Percentiles rank a stretch among this genome's conserved stretches.
These are phyloP conservation scores for Dryoscopus gambensis DNA, from an alignment of 2,113 vertebrate genomes.

Conservation along the genomic window DNA sequence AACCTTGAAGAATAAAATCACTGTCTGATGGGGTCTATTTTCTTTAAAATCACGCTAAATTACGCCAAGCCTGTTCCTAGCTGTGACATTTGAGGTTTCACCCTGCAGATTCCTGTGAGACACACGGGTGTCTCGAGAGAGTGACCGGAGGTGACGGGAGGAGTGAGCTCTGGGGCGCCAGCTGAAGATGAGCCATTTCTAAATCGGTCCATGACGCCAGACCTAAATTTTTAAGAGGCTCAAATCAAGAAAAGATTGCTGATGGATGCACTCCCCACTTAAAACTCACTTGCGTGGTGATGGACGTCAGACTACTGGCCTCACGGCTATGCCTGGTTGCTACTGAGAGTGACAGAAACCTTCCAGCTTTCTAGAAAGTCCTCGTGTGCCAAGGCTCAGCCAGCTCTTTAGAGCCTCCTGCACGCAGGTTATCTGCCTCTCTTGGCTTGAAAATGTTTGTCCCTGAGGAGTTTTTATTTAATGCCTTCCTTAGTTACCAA, in stretches of 20 bases:
- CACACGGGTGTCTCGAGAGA: background rate
- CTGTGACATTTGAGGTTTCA: background rate
- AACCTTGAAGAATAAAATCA: slow-evolving; percentile 25
- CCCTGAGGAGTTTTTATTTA: slow-evolving; percentile 1
- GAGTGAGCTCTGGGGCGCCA: background rate
- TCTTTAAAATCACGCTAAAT: background rate
- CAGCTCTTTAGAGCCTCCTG: background rate
- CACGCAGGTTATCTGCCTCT: background rate
- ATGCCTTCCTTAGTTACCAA: slow-evolving; percentile 32
- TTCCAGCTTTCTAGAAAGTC: slow-evolving; percentile 26
- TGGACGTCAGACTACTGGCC: slow-evolving; percentile 10
- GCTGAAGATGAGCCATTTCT: slow-evolving; percentile 15
- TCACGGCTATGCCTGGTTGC: background rate
- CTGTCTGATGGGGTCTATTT: background rate
- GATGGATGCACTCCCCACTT: background rate
- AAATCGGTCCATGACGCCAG: slow-evolving; percentile 9
- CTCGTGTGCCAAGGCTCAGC: background rate
- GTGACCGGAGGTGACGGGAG: background rate
- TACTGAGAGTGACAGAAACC: background rate
- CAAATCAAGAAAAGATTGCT: slow-evolving; percentile 24
- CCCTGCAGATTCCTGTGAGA: background rate
- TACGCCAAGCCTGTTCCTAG: background rate
- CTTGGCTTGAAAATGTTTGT: slow-evolving; percentile 11
- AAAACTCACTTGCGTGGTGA: slow-evolving; percentile 11
- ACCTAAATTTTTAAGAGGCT: slow-evolving; percentile 44